Evolutionary conservation across 1,140 invertebrate species (phyloP), one percentile per base, ranked within the genome.

Genomic region (Heliconius hewitsoni): DNA sequence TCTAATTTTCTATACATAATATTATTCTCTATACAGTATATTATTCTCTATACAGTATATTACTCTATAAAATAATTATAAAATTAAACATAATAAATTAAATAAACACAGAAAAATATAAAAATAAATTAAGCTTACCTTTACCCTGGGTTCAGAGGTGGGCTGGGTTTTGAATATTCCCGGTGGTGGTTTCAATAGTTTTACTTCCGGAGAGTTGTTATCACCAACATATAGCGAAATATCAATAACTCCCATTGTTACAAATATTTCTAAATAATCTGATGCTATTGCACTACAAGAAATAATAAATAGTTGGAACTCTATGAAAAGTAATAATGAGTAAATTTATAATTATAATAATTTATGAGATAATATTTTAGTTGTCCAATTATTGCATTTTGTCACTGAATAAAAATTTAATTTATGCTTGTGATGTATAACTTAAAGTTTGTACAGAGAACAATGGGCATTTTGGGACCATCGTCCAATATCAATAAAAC

Each of bases 161-260:
- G 23, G 52, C 2, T 19, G 50, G 50, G 6, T 42, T 2, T 71
- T 76, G 1, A 46, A 55, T 4, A 37, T 23, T 2, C 37, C 76
- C n/a, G 86, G 89, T 8, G 85, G 84, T 8, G 85, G 82, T 0
- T 86, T 81, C 37, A 93, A 83, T 5, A 74, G 71, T 18, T 46
- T 23, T 3, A 89, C 55, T 18, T 87, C 82, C 0, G 77, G 60
- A 9, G 83, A 85, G 39, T 80, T 82, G 66, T 90, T 86, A 50
- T 91, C 90, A 1, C 11, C 78, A 3, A 82, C 83, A 73, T 91
- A 91, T 39, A 94, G 72, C 0, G 91, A 87, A 0, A 90, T 3
- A 9, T 92, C 89, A 1, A 94, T 86, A n/a, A 80, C 80, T 4
- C 92, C 91, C 88, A 91, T 89, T 1, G 91, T 92, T 18, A 94